Evolutionary conservation across 2,888 invertebrate species (phyloP).

Genomic region (Pegoplata infirma): DNA sequence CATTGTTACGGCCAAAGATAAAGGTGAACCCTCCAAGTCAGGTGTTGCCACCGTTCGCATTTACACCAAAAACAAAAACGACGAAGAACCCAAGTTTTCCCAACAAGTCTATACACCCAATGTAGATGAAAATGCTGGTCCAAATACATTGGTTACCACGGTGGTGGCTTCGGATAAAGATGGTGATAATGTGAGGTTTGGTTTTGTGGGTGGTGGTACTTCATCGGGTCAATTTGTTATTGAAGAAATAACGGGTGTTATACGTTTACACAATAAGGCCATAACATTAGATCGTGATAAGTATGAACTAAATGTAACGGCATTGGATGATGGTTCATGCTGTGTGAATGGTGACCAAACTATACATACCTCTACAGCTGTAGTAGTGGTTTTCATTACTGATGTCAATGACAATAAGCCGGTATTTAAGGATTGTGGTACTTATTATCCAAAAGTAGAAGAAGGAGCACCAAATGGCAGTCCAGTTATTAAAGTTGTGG

Average conservation of each 20-base stretch:
- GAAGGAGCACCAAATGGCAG: conserved; percentile 96
- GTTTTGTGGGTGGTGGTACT: conserved; percentile 93
- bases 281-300: conserved; percentile 94
- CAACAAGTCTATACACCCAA: conserved; percentile 98
- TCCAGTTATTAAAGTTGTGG: conserved; percentile 94
- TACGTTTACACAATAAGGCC: conserved; percentile 90
- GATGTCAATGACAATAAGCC: conserved; percentile 99
- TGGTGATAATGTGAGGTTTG: conserved; percentile 96
- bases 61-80: conserved; percentile 98
- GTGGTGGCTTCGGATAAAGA: conserved; percentile 98
- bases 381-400: conserved; percentile 97
- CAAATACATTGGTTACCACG: conserved; percentile 96
- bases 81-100: conserved; percentile 97
- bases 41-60: conserved; percentile 96
- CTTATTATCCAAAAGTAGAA: conserved; percentile 95
- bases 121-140: conserved; percentile 96
- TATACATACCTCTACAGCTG: conserved; percentile 95
- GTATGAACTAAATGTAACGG: conserved; percentile 97
- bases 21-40: conserved; percentile 94
- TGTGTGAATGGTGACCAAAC: conserved; percentile 93
- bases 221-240: conserved; percentile 96
- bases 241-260: conserved; percentile 96
- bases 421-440: conserved; percentile 94
- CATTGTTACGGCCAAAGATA: conserved; percentile 94
- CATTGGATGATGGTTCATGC: conserved; percentile 98